Evolutionary conservation across 2,113 vertebrate genomes (phyloP).

Genomic region (Oxyruncus cristatus): DNA sequence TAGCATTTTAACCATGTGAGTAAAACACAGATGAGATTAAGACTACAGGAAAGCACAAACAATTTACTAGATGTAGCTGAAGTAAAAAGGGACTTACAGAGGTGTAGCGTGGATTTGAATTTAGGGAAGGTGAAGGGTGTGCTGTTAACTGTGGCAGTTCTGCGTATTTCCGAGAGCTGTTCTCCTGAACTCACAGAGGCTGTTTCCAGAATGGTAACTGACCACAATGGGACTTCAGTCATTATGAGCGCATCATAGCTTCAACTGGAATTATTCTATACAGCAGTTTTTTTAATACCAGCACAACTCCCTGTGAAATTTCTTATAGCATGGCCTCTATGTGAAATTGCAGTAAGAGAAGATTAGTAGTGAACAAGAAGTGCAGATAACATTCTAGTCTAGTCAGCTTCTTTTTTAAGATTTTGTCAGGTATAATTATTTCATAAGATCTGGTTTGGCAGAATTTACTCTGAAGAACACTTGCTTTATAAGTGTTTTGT

Average conservation of each 20-base stretch:
- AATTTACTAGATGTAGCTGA: neutral
- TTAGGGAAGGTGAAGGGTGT: neutral
- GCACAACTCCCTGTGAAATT: neutral
- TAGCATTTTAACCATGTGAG: neutral
- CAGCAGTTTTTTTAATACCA: neutral
- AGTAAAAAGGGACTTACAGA: neutral
- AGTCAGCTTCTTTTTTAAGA: neutral
- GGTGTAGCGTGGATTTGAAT: neutral
- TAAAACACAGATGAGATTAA: neutral
- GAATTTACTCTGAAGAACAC: neutral
- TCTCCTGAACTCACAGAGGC: neutral
- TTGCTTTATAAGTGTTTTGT: neutral
- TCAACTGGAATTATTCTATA: neutral
- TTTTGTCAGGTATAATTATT: neutral
- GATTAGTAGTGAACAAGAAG: neutral
- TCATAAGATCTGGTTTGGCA: neutral
- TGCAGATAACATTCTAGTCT: neutral
- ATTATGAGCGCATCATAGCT: neutral
- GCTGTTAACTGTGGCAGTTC: neutral
- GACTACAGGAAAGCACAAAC: neutral
- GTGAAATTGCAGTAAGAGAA: neutral
- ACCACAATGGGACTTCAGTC: neutral
- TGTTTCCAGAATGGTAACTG: neutral
- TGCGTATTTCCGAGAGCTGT: neutral
- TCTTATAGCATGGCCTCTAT: neutral